A percentile compares a stretch with the other conserved stretches of the same genome.
These are phyloP conservation scores for Pelecanoides urinatrix DNA, from an alignment of 2,113 vertebrate genomes.

Conservation along the genomic window DNA sequence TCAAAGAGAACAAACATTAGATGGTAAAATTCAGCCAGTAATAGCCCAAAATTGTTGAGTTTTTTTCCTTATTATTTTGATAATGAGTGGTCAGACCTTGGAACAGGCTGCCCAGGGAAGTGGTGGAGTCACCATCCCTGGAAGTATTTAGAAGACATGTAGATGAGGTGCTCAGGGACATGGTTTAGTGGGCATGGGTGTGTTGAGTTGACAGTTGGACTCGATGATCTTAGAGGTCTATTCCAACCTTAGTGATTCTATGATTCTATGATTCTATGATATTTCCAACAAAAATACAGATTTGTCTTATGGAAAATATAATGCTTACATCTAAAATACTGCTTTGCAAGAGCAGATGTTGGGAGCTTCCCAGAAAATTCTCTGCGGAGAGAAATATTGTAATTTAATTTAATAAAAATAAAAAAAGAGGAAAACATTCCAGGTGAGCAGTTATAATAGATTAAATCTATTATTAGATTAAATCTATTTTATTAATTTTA, in stretches of 20 bases:
- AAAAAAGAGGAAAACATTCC: background rate
- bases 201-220: no score
- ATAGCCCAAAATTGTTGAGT: accelerated
- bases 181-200: no score
- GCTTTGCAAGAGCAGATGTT: background rate
- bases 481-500: no score
- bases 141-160: no score
- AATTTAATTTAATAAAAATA: background rate
- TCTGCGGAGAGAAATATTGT: background rate
- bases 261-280: no score
- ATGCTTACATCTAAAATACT: background rate
- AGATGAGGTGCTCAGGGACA: no score
- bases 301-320: background rate
- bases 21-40: background rate
- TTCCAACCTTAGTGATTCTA: no score
- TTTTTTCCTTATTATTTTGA: background rate
- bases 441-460: background rate
- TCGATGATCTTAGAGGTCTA: no score
- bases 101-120: no score
- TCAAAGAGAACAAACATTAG: background rate
- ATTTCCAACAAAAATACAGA: background rate
- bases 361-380: background rate
- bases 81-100: no score
- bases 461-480: background rate
- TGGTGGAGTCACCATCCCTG: no score